A percentile compares a stretch with the other conserved stretches of the same genome.
Conservation (phyloP, 1,140 invertebrate genomes). For the Drosophila pseudoobscura region DNA sequence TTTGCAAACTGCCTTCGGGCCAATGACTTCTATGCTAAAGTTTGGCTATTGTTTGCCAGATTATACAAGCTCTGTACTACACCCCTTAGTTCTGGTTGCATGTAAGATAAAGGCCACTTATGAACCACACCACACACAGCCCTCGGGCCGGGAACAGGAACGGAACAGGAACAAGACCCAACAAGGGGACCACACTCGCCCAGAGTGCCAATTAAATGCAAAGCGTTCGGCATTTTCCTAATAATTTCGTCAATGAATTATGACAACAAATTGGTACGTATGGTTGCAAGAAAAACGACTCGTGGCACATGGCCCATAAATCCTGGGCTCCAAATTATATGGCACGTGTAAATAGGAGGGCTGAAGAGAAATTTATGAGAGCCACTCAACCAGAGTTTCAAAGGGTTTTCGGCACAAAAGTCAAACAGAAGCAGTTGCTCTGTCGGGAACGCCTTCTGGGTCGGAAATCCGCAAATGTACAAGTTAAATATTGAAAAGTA, state of each 20-base stretch:
- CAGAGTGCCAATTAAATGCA: constrained; percentile 62
- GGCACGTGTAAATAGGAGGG: constrained; percentile 32
- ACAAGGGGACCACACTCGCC: constrained; percentile 33
- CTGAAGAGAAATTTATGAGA: constrained; percentile 42
- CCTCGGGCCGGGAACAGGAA: constrained; percentile 7
- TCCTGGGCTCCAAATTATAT: constrained; percentile 64
- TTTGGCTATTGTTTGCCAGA: constrained; percentile 63
- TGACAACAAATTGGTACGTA: constrained; percentile 61
- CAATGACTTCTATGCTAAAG: constrained; percentile 38
- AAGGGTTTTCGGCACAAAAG: constrained; percentile 45
- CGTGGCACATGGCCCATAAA: constrained; percentile 59
- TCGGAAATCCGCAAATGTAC: constrained; percentile 56
- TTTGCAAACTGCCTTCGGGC: constrained; percentile 49
- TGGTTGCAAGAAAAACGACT: constrained; percentile 43
- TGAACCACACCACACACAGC: constrained; percentile 15
- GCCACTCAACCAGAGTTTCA: constrained; percentile 48
- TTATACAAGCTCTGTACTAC: constrained; percentile 41
- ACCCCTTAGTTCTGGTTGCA: not conserved
- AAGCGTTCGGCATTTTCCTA: constrained; percentile 44
- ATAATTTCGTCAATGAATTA: constrained; percentile 75
- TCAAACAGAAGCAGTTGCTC: constrained; percentile 9
- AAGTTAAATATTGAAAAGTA: constrained; percentile 68
- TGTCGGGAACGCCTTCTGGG: constrained; percentile 6
- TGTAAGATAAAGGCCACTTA: constrained; percentile 58
- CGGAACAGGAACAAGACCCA: constrained; percentile 25